Base-by-base conservation (phyloP, 2,797 vertebrate species). In the Clarias pachynema region DNA sequence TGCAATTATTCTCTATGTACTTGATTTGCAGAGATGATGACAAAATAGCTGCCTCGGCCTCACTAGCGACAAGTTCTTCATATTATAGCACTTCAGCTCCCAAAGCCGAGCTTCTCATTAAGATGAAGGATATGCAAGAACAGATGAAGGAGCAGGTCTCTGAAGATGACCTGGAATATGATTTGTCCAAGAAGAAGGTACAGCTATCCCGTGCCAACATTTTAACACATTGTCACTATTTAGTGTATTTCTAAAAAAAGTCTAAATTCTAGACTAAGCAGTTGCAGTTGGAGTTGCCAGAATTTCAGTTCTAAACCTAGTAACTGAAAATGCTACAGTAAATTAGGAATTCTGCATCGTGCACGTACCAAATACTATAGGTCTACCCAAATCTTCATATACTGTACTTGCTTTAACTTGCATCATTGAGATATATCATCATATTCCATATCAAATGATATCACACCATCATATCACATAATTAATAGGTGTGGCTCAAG, bases 71-170 rank as follows among this genome's bases (percentile, higher is more conserved):
- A 86, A 98, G 87, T 88, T 99, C 98, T 49, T 95, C 97, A n/a
- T 99, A 99, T 93, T 99, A 99, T 91, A 98, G 95, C 94, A 99
- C 97, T 0, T 99, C 98, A 0, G 97, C 97, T 69, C 97, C 98
- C 1, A 99, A 99, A 92, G 98, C 97, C 0, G 97, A 99, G 92
- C 96, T 99, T 73, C 96, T 99, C 85, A 99, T 97, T 85, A 99
- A 98, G 94, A 97, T 99, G 97, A 99, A 98, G 93, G 97, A 96
- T 87, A 96, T 99, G 94, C 96, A 96, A 90, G 92, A 93, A 79
- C 92, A 95, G 89, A 91, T 96, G 89, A 92, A 94, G 88, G 93
- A 94, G 68, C 93, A 94, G 82, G 96, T 96, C 86, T 96, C 95
- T 0, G 97, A 97, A 83, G 96, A 97, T 0, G 97, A 98, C 84